phyloP scores from a whole-genome alignment of 2,797 vertebrate genomes.

The Malacoctenus gilli region DNA sequence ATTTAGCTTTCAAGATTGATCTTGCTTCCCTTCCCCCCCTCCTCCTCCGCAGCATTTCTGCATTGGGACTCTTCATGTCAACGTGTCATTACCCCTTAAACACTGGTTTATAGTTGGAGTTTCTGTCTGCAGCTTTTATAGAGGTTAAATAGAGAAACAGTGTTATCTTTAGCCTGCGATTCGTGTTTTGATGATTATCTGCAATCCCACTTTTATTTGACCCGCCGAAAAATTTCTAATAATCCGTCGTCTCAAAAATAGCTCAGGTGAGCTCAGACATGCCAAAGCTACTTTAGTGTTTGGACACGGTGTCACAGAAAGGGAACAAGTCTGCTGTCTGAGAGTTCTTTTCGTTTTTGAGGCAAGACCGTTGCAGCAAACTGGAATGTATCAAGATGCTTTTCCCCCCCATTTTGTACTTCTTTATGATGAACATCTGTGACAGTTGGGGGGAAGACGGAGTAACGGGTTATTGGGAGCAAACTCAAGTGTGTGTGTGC shows the following conservation, averaged over 20 bases:
- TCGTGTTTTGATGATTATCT: background rate
- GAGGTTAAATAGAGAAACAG: background rate
- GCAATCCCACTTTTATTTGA: slow-evolving; percentile 5
- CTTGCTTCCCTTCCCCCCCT: no score
- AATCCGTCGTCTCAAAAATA: slow-evolving; percentile 16
- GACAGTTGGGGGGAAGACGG: background rate
- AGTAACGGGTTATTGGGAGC: background rate
- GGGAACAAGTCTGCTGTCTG: slow-evolving; percentile 5
- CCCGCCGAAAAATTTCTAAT: background rate
- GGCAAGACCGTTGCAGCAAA: slow-evolving; percentile 8
- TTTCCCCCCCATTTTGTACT: background rate
- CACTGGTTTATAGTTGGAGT: slow-evolving; percentile 10
- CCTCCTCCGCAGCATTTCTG: no score
- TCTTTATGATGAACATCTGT: slow-evolving; percentile 12
- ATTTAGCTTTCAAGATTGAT: background rate
- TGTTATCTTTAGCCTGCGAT: background rate
- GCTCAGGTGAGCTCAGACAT: slow-evolving; percentile 10
- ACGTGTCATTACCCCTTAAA: slow-evolving; percentile 4
- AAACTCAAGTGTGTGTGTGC: background rate
- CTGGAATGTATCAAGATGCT: slow-evolving; percentile 15
- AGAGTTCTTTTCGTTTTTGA: slow-evolving; percentile 11
- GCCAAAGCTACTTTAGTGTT: slow-evolving; percentile 22
- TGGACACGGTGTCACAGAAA: slow-evolving; percentile 8
- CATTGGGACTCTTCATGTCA: background rate
- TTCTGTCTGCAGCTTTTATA: background rate